Percentiles rank a stretch among this genome's conserved stretches.
Evolutionary conservation across 2,797 vertebrate genomes (phyloP).

Genomic region (Microhierax caerulescens): DNA sequence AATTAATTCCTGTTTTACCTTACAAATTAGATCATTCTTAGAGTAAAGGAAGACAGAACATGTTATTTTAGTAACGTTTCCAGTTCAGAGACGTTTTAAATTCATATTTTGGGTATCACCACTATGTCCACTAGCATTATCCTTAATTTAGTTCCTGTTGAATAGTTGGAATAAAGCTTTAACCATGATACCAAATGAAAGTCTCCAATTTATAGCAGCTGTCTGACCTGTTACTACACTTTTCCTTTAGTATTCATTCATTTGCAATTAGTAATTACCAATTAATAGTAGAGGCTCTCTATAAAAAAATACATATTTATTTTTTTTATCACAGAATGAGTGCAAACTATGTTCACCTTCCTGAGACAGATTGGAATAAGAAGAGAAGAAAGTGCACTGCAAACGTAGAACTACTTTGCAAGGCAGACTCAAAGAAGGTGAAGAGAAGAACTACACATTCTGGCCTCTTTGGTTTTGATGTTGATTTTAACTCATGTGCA

Average conservation of each 20-base stretch:
- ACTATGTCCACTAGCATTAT: background rate
- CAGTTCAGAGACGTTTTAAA: background rate
- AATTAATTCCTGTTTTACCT: background rate
- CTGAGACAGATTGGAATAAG: background rate
- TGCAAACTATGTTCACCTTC: background rate
- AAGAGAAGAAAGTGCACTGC: background rate
- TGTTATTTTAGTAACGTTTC: background rate
- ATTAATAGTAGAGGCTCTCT: background rate
- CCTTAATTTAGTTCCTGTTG: background rate
- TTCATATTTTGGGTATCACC: background rate
- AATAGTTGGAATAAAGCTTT: background rate
- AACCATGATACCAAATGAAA: background rate
- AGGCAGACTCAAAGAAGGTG: background rate
- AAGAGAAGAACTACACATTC: background rate
- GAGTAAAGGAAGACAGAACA: background rate
- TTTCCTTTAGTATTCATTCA: background rate
- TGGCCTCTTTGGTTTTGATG: background rate
- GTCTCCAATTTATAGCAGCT: background rate
- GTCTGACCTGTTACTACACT: background rate
- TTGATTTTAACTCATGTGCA: background rate
- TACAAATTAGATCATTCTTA: background rate
- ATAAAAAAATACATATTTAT: background rate
- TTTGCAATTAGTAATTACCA: background rate
- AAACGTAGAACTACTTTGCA: background rate
- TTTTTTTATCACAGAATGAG: background rate